A percentile compares a stretch with the other conserved stretches of the same genome.
phyloP scores from a whole-genome alignment of 2,888 invertebrate species.

The Ashinkailepas kermadecensis region DNA sequence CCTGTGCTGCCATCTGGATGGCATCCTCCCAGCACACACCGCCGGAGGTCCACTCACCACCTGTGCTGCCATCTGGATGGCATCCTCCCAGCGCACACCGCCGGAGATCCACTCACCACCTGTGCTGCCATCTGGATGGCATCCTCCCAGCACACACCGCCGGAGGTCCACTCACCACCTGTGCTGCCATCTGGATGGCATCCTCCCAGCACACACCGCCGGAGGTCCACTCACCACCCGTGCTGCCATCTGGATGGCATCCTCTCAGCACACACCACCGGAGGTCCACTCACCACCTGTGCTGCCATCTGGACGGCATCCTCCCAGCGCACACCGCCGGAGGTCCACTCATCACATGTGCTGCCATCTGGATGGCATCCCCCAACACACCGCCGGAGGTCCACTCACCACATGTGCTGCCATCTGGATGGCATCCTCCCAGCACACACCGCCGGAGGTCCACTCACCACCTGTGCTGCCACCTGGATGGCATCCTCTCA shows the following conservation, averaged over 20 bases:
- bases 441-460: background rate
- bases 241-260: background rate
- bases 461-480: constrained; percentile 11
- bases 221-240: background rate
- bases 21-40: background rate
- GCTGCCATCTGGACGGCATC: constrained; percentile 22
- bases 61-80: constrained; percentile 20
- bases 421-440: background rate
- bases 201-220: constrained; percentile 23
- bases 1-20: background rate
- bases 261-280: background rate
- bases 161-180: background rate
- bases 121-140: background rate
- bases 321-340: constrained; percentile 20
- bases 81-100: constrained; percentile 23
- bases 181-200: constrained; percentile 20
- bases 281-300: constrained; percentile 1
- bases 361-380: constrained; percentile 20
- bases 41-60: background rate
- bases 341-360: background rate
- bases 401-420: background rate
- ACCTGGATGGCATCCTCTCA: constrained; percentile 20
- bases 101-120: background rate
- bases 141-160: background rate
- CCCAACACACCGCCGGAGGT: background rate